Percentiles rank a stretch among this genome's conserved stretches.
These are phyloP conservation scores for Hormaphis cornu DNA, from an alignment of 1,140 invertebrate species.

Conservation along the genomic window DNA sequence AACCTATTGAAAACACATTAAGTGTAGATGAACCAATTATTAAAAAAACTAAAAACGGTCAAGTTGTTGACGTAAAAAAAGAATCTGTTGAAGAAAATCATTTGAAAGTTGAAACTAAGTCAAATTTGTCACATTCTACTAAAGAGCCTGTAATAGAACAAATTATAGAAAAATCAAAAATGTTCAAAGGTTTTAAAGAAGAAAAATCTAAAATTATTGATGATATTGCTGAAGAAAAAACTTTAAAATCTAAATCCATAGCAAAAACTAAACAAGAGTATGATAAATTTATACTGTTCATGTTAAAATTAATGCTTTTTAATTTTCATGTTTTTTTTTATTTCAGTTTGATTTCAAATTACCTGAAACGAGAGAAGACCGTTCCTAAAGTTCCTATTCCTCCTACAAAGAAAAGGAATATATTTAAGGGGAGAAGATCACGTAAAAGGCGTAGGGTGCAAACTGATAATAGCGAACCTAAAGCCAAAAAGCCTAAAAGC, in stretches of 20 bases:
- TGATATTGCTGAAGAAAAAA: not conserved
- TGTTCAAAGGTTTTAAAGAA: not conserved
- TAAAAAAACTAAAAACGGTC: not conserved
- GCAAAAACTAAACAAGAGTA: not conserved
- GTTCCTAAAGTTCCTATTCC: not conserved
- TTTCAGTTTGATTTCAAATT: constrained; percentile 14
- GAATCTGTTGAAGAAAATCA: not conserved
- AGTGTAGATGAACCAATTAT: not conserved
- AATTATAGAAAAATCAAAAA: not conserved
- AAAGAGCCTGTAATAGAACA: not conserved
- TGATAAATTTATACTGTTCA: not conserved
- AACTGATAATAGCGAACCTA: not conserved
- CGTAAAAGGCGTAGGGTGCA: not conserved
- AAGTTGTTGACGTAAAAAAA: not conserved
- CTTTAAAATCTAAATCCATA: not conserved
- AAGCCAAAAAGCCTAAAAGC: not conserved
- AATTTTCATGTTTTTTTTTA: not conserved
- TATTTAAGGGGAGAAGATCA: not conserved
- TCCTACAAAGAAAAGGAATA: not conserved
- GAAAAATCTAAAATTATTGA: not conserved
- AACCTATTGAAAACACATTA: not conserved
- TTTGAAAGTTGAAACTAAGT: not conserved
- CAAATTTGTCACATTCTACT: not conserved
- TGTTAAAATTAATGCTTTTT: not conserved
- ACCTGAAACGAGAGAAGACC: not conserved